Evolutionary conservation across 2,797 vertebrate species (phyloP).

Genomic region (Gallinago nigripennis): DNA sequence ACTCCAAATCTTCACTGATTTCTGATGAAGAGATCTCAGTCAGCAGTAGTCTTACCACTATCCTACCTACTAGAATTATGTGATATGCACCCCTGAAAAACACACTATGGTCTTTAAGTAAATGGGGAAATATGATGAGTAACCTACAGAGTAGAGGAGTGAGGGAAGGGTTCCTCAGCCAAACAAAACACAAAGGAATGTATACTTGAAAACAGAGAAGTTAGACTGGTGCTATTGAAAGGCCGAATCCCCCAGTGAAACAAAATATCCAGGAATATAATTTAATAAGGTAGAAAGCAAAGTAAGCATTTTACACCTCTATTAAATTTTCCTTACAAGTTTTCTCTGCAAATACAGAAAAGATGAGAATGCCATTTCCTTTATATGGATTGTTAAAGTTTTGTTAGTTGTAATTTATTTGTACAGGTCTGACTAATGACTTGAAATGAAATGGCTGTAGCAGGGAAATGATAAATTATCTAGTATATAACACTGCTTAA

Average conservation of each 20-base stretch:
- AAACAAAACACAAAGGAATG: constrained; percentile 46
- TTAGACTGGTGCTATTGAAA: not conserved
- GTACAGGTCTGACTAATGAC: constrained; percentile 43
- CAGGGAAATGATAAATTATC: constrained; percentile 70
- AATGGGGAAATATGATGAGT: not conserved
- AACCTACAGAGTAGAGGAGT: not conserved
- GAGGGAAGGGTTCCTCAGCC: not conserved
- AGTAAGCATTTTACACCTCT: constrained; percentile 47
- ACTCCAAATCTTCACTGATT: not conserved
- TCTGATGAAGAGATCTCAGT: not conserved
- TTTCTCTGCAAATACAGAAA: constrained; percentile 45
- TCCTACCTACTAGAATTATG: not conserved
- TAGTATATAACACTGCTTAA: constrained; percentile 49
- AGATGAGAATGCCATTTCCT: not conserved
- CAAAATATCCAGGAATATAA: constrained; percentile 32
- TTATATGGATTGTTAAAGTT: constrained; percentile 34
- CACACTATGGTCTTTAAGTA: not conserved
- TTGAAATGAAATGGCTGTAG: constrained; percentile 40
- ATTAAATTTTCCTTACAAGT: constrained; percentile 39
- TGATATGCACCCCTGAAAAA: not conserved
- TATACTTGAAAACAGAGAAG: not conserved
- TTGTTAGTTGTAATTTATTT: constrained; percentile 67
- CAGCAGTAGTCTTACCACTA: not conserved
- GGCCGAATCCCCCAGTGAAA: not conserved
- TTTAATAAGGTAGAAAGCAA: constrained; percentile 55